These are phyloP conservation scores for Palythoa grandis DNA, from an alignment of 92 coral and sea anemone species.

Conservation along the genomic window DNA sequence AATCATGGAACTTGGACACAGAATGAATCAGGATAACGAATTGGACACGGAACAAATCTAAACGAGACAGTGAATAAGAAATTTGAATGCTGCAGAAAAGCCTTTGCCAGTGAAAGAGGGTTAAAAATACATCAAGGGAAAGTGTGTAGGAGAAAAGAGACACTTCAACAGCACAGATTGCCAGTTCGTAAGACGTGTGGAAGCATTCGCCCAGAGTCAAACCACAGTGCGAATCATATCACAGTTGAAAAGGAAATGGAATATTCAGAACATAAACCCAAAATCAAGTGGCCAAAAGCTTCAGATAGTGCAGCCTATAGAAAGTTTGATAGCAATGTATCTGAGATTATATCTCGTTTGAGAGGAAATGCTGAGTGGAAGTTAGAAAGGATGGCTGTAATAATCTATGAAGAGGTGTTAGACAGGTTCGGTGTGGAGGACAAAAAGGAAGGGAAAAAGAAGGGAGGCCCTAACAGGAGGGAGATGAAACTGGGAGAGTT, in stretches of 20 bases:
- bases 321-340: neutral
- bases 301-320: neutral
- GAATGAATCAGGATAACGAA: neutral
- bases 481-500: too few species aligned
- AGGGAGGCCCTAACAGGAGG: too few species aligned
- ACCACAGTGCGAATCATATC: neutral
- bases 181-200: too few species aligned
- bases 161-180: neutral
- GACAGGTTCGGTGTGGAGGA: too few species aligned
- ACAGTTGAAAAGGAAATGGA: neutral
- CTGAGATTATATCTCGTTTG: too few species aligned
- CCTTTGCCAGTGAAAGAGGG: neutral
- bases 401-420: too few species aligned
- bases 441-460: too few species aligned
- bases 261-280: neutral
- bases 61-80: neutral
- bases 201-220: neutral
- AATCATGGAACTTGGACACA: neutral
- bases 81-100: neutral
- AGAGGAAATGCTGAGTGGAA: too few species aligned
- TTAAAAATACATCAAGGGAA: neutral
- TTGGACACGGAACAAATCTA: neutral
- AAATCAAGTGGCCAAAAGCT: neutral
- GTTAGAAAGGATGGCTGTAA: too few species aligned
- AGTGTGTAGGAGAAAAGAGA: neutral